phyloP scores from a whole-genome alignment of 2,888 invertebrate species.

The Cryptus armator region DNA sequence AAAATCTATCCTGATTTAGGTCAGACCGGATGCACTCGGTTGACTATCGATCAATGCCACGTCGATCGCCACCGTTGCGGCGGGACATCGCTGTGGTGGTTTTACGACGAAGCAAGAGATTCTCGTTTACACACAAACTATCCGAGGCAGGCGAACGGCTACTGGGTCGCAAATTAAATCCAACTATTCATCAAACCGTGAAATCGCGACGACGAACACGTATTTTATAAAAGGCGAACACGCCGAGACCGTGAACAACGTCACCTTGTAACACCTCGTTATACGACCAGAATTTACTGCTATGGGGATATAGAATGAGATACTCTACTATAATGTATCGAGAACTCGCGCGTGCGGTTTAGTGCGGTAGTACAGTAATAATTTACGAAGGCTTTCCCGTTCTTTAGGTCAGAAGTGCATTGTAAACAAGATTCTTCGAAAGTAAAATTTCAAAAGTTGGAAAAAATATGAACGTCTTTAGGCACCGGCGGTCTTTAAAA shows the following conservation, averaged over 20 bases:
- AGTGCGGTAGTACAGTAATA: not conserved
- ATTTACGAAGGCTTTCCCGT: slow-evolving; percentile 27
- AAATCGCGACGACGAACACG: slow-evolving; percentile 50
- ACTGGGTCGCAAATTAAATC: slow-evolving; percentile 46
- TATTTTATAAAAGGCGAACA: slow-evolving; percentile 25
- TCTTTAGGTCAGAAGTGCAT: slow-evolving; percentile 4
- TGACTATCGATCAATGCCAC: slow-evolving; percentile 65
- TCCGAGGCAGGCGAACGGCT: slow-evolving; percentile 6
- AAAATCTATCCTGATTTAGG: slow-evolving; percentile 55
- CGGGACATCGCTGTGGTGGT: slow-evolving; percentile 40
- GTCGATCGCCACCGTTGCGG: slow-evolving; percentile 37
- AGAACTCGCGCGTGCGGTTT: slow-evolving; percentile 1
- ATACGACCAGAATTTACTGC: slow-evolving; percentile 51
- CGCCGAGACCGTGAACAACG: slow-evolving; percentile 52
- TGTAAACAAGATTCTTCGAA: not conserved
- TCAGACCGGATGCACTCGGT: slow-evolving; percentile 64
- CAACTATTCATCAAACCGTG: slow-evolving; percentile 51
- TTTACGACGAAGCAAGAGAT: slow-evolving; percentile 11
- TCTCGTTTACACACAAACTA: slow-evolving; percentile 29
- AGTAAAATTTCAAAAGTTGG: not conserved
- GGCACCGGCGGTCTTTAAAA: too few relatives aligned
- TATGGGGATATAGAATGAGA: slow-evolving; percentile 27
- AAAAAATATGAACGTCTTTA: not conserved
- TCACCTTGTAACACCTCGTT: slow-evolving; percentile 54
- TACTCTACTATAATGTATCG: slow-evolving; percentile 20